Evolutionary conservation across 1,140 invertebrate genomes (phyloP).

Genomic region (Elysia chlorotica): DNA sequence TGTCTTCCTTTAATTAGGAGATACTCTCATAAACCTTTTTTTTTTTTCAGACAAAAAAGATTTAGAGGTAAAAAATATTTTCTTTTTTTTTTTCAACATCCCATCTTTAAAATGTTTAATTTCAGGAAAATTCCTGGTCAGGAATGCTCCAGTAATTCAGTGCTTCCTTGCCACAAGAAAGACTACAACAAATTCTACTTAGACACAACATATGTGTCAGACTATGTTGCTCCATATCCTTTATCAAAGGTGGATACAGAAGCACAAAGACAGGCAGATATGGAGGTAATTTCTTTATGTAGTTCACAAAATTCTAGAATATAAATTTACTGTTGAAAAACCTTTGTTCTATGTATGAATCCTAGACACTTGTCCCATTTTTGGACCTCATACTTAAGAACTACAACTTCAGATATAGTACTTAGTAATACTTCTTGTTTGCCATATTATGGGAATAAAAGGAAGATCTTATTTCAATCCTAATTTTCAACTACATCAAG

Average conservation of each 20-base stretch:
- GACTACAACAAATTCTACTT: constrained; percentile 53
- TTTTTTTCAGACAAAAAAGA: neutral
- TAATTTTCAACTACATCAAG: too few relatives aligned
- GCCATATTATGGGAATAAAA: neutral
- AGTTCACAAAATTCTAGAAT: neutral
- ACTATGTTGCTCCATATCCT: constrained; percentile 52
- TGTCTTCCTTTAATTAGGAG: neutral
- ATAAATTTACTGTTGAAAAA: neutral
- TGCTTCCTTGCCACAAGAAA: constrained; percentile 52
- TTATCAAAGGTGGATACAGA: constrained; percentile 42
- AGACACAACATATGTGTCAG: constrained; percentile 53
- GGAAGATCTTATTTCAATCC: too few relatives aligned
- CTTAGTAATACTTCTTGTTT: neutral
- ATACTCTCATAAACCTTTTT: neutral
- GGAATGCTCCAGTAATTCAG: constrained; percentile 44
- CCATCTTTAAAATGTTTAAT: neutral
- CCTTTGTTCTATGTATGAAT: neutral
- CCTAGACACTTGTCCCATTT: too few relatives aligned
- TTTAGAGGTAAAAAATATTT: neutral
- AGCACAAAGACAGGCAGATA: neutral
- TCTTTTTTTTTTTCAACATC: neutral
- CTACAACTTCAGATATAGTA: neutral
- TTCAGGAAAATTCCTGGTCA: constrained; percentile 49
- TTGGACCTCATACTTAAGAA: too few relatives aligned
- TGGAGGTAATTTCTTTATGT: neutral